Conservation (phyloP, 1,140 invertebrate genomes). For the Campoletis sonorensis region DNA sequence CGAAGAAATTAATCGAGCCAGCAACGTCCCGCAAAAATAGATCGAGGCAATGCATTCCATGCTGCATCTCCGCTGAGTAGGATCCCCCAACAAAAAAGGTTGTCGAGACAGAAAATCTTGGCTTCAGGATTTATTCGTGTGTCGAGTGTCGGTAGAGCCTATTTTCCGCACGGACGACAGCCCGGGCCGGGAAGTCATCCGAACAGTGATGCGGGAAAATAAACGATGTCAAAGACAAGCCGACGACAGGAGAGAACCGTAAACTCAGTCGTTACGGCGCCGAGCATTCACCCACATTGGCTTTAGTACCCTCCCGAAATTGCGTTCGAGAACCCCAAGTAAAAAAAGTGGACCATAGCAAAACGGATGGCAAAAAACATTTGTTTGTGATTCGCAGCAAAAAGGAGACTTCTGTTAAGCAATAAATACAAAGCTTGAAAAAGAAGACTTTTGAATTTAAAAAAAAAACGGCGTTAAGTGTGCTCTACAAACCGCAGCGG, state of each 20-base stretch:
- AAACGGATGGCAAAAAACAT: background rate
- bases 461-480: background rate
- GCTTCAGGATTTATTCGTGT: background rate
- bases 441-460: background rate
- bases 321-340: background rate
- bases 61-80: background rate
- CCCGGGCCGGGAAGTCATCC: constrained; percentile 6
- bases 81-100: background rate
- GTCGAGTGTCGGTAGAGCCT: background rate
- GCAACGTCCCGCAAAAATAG: constrained; percentile 15
- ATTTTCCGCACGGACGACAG: constrained; percentile 22
- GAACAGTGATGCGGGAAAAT: background rate
- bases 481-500: background rate
- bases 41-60: background rate
- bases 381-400: background rate
- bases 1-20: constrained; percentile 6
- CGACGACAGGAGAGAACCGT: constrained; percentile 3
- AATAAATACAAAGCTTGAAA: background rate
- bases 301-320: background rate
- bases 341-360: background rate
- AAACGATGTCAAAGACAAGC: background rate
- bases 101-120: constrained; percentile 18
- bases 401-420: too few relatives aligned
- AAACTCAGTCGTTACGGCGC: constrained; percentile 15
- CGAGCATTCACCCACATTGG: background rate